Percentiles rank a stretch among this genome's conserved stretches.
Conservation (phyloP, 2,888 invertebrate genomes). For the Nephrotoma guestfalica region DNA sequence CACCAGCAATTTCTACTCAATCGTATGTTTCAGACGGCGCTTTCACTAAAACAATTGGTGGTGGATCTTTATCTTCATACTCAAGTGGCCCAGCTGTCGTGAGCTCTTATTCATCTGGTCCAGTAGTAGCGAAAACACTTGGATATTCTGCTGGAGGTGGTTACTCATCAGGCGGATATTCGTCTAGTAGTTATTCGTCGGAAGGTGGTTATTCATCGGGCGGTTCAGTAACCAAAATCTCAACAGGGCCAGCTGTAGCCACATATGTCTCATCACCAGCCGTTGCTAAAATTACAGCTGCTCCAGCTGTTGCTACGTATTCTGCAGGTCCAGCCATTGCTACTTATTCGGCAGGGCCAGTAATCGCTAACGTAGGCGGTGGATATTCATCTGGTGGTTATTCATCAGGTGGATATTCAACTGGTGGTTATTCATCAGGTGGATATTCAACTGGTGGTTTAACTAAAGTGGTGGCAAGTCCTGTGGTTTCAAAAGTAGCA, state of each 20-base stretch:
- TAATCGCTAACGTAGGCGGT: slow-evolving; percentile 6
- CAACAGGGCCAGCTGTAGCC: slow-evolving; percentile 30
- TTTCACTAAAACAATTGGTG: slow-evolving; percentile 10
- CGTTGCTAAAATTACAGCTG: slow-evolving; percentile 2
- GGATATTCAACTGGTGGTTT: slow-evolving; percentile 8
- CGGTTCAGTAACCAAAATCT: slow-evolving; percentile 8
- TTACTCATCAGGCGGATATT: slow-evolving; percentile 9
- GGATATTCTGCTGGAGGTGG: slow-evolving; percentile 11
- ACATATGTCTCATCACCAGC: neutral
- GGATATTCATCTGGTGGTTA: slow-evolving; percentile 25
- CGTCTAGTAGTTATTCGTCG: slow-evolving; percentile 8
- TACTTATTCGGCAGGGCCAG: slow-evolving; percentile 12
- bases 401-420: slow-evolving; percentile 27
- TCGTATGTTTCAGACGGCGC: slow-evolving; percentile 11
- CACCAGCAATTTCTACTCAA: slow-evolving; percentile 10
- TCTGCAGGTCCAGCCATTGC: slow-evolving; percentile 11
- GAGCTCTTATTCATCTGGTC: slow-evolving; percentile 8
- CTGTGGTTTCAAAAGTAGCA: slow-evolving; percentile 13
- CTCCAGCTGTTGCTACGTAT: slow-evolving; percentile 12
- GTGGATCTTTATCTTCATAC: slow-evolving; percentile 12
- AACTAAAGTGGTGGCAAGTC: slow-evolving; percentile 7
- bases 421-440: slow-evolving; percentile 5
- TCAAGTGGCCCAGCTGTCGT: slow-evolving; percentile 15
- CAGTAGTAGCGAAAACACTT: slow-evolving; percentile 10
- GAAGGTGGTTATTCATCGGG: slow-evolving; percentile 13